phyloP scores from a whole-genome alignment of 2,888 invertebrate species.

The Chrysina gloriosa region DNA sequence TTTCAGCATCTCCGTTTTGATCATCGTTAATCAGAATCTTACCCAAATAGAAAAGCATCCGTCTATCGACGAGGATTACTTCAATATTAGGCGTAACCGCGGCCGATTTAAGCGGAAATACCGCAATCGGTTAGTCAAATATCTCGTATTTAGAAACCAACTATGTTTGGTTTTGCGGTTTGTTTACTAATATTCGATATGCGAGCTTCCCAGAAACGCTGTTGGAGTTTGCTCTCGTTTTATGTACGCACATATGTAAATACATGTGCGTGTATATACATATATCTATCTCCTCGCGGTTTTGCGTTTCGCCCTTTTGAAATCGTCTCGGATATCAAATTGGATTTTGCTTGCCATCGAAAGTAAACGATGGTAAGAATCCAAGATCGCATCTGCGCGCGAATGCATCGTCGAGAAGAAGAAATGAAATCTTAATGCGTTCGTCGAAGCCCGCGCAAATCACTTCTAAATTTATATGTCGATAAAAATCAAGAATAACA shows the following conservation, averaged over 20 bases:
- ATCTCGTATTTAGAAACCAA: constrained; percentile 6
- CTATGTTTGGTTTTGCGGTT: constrained; percentile 26
- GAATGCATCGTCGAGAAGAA: no score
- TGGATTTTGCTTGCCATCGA: neutral
- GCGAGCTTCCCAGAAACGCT: constrained; percentile 11
- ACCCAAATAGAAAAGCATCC: neutral
- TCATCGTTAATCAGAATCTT: neutral
- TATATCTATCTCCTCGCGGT: constrained; percentile 3
- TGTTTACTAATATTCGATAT: constrained; percentile 33
- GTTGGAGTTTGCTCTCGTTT: neutral
- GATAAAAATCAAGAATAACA: neutral
- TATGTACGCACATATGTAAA: no score
- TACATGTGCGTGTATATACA: no score
- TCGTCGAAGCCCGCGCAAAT: no score
- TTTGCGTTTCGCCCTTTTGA: constrained; percentile 10
- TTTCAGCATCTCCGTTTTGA: no score
- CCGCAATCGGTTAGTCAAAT: constrained; percentile 13
- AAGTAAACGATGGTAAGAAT: no score
- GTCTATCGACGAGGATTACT: neutral
- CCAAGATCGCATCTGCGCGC: no score
- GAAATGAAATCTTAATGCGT: neutral
- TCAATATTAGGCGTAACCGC: neutral
- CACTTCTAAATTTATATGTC: no score
- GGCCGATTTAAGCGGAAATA: constrained; percentile 1
- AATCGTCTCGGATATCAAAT: constrained; percentile 26